Percentiles rank a stretch among this genome's conserved stretches.
Evolutionary conservation across 2,113 vertebrate genomes (phyloP).

Genomic region (Cepphus grylle): DNA sequence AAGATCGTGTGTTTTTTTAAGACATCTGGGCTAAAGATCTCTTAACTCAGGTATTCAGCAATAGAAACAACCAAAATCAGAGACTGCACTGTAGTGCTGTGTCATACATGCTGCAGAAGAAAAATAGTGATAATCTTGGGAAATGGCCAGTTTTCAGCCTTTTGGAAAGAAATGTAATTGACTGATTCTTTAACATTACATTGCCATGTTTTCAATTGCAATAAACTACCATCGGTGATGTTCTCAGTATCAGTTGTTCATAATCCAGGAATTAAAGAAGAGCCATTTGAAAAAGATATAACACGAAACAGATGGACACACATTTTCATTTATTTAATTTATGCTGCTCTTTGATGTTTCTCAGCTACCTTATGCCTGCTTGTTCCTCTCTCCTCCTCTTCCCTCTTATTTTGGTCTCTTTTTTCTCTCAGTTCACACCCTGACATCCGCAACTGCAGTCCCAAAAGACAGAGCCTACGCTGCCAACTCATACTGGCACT

Average conservation of each 20-base stretch:
- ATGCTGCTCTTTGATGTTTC: not conserved
- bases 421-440: not conserved
- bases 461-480: not conserved
- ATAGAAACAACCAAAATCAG: not conserved
- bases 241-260: not conserved
- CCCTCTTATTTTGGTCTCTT: not conserved
- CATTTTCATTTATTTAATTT: slow-evolving; percentile 5
- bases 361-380: not conserved
- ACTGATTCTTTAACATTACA: not conserved
- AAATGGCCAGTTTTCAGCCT: not conserved
- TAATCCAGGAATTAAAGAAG: not conserved
- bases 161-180: not conserved
- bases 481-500: not conserved
- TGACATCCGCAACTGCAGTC: not conserved
- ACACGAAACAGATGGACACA: not conserved
- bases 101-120: not conserved
- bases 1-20: not conserved
- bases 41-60: not conserved
- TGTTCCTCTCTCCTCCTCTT: not conserved
- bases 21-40: not conserved
- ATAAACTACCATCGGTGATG: not conserved
- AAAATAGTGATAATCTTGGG: not conserved
- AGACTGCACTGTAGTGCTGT: not conserved
- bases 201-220: not conserved
- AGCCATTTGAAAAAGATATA: not conserved